Base-by-base conservation (phyloP, 2,888 invertebrate genomes). In the Drosophila ezoana region DNA sequence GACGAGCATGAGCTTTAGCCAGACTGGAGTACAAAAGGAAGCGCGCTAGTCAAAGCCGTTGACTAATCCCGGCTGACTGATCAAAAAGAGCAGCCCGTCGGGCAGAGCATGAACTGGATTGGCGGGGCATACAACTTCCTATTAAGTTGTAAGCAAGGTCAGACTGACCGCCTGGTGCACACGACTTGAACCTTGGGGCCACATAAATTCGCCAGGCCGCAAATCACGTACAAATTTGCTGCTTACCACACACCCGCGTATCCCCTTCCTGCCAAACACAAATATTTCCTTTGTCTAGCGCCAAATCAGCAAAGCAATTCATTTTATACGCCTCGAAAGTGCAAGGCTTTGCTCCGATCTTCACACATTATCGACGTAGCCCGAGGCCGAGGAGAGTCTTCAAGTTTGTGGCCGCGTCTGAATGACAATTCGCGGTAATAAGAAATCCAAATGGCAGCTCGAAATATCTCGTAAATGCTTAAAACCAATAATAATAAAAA, bases 401-500 rank as follows among this genome's bases (percentile, higher is more conserved):
- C 20, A 40, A 58, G 28, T 28, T 8, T 8, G 18, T 44, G 41
- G 14, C n/a, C 18, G 14, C 10, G 47, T 23, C 57, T 68, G 53
- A 75, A 87, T 86, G 89, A 86, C 88, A 87, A 87, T 80, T 82
- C 73, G 66, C 61, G 63, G 79, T 69, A 84, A 81, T 82, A 85
- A 79, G 79, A 73, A 85, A 80, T 77, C 72, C 86, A 88, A 85
- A 85, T 84, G 87, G 66, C 87, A 87, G 68, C 53, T 45, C 65
- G 76, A 68, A 69, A 66, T 69, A 66, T 63, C 76, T 60, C 43
- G 58, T 67, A 79, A 88, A 81, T 73, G 87, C 89, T 75, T 69
- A 65, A 71, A 82, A 67, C 86, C 86, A 89, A 86, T 86, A 86
- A 88, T 86, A 86, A 86, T 89, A 86, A 86, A 86, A 89, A 71